phyloP scores from a whole-genome alignment of 2,113 vertebrate genomes.

The Acinonyx jubatus region DNA sequence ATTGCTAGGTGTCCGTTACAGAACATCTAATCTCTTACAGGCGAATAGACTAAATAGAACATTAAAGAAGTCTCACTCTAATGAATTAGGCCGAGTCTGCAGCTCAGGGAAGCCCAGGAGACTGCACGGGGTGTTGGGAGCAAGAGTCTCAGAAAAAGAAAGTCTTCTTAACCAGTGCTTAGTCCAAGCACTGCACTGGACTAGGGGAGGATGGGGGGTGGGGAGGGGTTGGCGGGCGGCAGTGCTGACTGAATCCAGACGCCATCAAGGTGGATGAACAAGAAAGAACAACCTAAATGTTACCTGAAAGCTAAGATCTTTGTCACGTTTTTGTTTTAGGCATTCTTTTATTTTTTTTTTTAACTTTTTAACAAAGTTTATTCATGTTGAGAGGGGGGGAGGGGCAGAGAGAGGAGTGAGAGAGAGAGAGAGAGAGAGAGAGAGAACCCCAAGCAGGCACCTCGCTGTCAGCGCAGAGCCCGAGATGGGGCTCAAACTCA shows the following conservation, averaged over 20 bases:
- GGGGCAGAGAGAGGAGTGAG: no score
- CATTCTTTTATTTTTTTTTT: no score
- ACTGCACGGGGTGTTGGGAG: background rate
- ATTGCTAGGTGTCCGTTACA: constrained; percentile 12
- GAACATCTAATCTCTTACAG: background rate
- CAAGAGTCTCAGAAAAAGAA: background rate
- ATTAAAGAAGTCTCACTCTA: background rate
- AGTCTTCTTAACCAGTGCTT: background rate
- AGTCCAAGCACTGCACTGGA: background rate
- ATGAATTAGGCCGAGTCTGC: background rate
- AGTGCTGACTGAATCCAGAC: background rate
- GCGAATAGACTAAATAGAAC: background rate
- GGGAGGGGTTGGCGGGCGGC: no score
- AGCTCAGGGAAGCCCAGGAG: background rate
- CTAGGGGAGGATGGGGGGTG: background rate
- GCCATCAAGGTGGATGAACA: background rate
- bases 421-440: no score
- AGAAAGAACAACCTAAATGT: background rate
- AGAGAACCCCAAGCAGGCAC: no score
- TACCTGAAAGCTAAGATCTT: background rate
- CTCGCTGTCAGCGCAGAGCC: no score
- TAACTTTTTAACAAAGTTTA: no score
- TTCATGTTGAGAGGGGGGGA: no score
- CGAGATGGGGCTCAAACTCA: no score
- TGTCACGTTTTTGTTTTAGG: background rate